These are phyloP conservation scores for Paramormyrops kingsleyae DNA, from an alignment of 2,113 vertebrate genomes.

Conservation along the genomic window DNA sequence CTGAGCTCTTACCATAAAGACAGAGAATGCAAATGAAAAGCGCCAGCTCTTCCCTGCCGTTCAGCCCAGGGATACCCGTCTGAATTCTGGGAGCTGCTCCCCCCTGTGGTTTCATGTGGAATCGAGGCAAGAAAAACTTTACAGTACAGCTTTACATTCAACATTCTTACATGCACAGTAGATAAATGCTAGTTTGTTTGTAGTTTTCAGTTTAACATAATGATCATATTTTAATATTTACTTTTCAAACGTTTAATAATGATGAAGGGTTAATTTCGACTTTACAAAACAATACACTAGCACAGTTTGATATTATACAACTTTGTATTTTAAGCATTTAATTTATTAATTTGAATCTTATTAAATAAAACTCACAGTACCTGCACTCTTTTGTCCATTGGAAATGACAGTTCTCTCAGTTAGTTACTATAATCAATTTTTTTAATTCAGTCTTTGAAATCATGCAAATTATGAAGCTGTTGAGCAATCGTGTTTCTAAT, in stretches of 20 bases:
- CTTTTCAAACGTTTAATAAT: background rate
- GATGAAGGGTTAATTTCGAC: background rate
- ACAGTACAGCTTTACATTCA: background rate
- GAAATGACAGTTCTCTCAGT: background rate
- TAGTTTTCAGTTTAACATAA: background rate
- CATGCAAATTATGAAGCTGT: background rate
- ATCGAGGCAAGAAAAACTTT: background rate
- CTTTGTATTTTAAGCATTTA: background rate
- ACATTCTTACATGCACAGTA: background rate
- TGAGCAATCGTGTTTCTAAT: background rate
- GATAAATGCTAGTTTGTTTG: background rate
- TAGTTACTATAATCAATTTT: background rate
- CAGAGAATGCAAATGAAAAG: background rate
- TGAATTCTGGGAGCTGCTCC: background rate
- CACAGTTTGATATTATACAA: background rate
- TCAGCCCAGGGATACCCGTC: background rate
- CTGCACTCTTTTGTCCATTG: background rate
- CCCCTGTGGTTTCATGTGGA: background rate
- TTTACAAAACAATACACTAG: background rate
- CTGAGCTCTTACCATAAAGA: slow-evolving; percentile 3
- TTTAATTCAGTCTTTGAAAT: background rate
- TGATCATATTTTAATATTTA: background rate
- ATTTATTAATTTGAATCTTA: background rate
- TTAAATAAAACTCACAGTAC: background rate
- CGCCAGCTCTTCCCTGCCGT: background rate